Evolutionary conservation across 2,888 invertebrate genomes (phyloP).

Genomic region (Oxyteleia sp.): DNA sequence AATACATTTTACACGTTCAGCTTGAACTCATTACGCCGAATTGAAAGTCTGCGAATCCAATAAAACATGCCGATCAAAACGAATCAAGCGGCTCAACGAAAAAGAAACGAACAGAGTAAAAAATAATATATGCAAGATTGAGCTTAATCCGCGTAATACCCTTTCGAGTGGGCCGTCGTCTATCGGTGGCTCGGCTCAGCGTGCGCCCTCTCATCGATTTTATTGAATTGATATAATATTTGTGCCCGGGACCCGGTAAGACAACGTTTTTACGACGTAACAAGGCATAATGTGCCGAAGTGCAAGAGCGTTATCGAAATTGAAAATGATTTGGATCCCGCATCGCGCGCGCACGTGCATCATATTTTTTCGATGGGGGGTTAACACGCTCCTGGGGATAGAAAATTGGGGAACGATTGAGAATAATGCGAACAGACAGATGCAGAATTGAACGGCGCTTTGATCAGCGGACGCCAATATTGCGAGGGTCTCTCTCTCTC

Average conservation of each 20-base stretch:
- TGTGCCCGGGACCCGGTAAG: conserved; percentile 48
- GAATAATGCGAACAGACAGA: conserved; percentile 74
- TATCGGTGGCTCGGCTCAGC: too few species aligned
- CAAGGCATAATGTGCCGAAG: conserved; percentile 70
- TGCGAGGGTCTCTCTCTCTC: conserved; percentile 56
- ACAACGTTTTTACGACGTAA: conserved; percentile 68
- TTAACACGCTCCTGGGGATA: conserved; percentile 73
- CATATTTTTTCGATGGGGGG: conserved; percentile 73
- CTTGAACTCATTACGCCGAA: conserved; percentile 43
- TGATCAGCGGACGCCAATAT: conserved; percentile 73
- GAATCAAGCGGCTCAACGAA: conserved; percentile 25
- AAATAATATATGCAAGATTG: conserved; percentile 67
- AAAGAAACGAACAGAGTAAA: conserved; percentile 11
- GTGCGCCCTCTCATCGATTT: conserved; percentile 61
- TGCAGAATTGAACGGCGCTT: conserved; percentile 75
- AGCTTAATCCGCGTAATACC: conserved; percentile 63
- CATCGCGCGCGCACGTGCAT: conserved; percentile 71
- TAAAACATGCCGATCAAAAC: conserved; percentile 41
- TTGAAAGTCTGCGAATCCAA: conserved; percentile 45
- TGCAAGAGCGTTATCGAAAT: conserved; percentile 75
- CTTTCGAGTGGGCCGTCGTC: conserved; percentile 59
- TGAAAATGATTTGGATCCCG: conserved; percentile 75
- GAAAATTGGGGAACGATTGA: conserved; percentile 72
- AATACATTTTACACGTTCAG: conserved; percentile 52
- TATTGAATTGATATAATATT: conserved; percentile 58